Conservation (phyloP, 2,113 vertebrate species). For the Brachyhypopomus gauderio region DNA sequence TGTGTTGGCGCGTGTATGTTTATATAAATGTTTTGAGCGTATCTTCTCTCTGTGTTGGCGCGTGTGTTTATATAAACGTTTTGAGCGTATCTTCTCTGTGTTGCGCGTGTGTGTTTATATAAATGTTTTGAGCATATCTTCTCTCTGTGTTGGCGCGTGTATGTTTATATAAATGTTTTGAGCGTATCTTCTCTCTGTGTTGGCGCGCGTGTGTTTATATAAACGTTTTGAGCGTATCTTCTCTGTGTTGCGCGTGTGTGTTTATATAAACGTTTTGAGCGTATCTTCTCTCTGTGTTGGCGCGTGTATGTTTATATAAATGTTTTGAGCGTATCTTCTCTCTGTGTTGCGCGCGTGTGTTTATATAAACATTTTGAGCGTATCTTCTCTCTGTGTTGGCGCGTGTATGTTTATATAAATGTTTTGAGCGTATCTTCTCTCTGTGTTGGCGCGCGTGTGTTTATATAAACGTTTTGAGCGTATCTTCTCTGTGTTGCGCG, state of each 20-base stretch:
- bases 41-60: constrained; percentile 8
- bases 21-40: no score
- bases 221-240: no score
- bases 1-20: constrained; percentile 38
- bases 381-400: constrained; percentile 8
- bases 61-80: constrained; percentile 14
- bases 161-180: background rate
- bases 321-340: no score
- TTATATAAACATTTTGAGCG: constrained; percentile 42
- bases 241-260: constrained; percentile 33
- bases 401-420: constrained; percentile 20
- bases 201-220: constrained; percentile 22
- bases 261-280: constrained; percentile 45
- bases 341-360: constrained; percentile 42
- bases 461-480: no score
- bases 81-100: background rate
- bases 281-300: constrained; percentile 5
- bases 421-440: background rate
- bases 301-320: constrained; percentile 23
- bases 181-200: constrained; percentile 4
- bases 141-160: constrained; percentile 32
- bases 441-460: constrained; percentile 37
- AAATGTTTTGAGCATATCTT: no score
- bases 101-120: constrained; percentile 56
- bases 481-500: constrained; percentile 13